phyloP scores from a whole-genome alignment of 92 coral and sea anemone species.

The Metridium senile region DNA sequence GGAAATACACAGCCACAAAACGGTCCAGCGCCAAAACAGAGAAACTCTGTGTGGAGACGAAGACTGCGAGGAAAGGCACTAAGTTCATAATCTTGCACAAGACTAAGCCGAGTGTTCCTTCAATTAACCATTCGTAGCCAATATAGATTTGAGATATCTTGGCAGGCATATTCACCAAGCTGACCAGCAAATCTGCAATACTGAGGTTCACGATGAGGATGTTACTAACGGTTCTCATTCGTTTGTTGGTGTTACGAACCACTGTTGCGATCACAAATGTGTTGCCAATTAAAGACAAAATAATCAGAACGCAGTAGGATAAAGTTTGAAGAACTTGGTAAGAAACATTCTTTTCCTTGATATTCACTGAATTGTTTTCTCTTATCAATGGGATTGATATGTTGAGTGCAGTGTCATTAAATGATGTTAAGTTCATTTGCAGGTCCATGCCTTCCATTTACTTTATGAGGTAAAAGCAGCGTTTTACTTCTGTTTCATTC shows the following conservation, averaged over 20 bases:
- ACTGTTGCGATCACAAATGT: constrained; percentile 40
- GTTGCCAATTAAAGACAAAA: constrained; percentile 39
- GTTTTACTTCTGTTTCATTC: no score
- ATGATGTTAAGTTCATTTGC: no score
- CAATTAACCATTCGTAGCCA: constrained; percentile 21
- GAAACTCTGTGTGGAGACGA: constrained; percentile 45
- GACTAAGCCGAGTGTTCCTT: constrained; percentile 18
- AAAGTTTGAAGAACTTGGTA: not conserved
- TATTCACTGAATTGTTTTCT: not conserved
- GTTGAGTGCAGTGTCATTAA: no score
- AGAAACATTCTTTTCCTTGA: not conserved
- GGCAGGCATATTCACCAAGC: constrained; percentile 40
- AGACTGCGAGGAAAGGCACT: constrained; percentile 33
- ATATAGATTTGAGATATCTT: constrained; percentile 24
- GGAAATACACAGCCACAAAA: constrained; percentile 51
- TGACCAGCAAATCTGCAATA: constrained; percentile 36
- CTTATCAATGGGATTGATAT: not conserved
- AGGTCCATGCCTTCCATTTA: no score
- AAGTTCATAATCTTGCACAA: constrained; percentile 16
- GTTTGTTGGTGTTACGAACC: constrained; percentile 31
- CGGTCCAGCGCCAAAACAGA: constrained; percentile 49
- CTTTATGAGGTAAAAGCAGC: not conserved
- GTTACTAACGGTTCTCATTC: constrained; percentile 50
- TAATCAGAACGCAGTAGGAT: constrained; percentile 13
- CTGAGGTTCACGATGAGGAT: constrained; percentile 45